Evolutionary conservation across 2,888 invertebrate species (phyloP), one percentile per base, ranked within the genome.

Genomic region (Marasmarcha lunaedactyla): DNA sequence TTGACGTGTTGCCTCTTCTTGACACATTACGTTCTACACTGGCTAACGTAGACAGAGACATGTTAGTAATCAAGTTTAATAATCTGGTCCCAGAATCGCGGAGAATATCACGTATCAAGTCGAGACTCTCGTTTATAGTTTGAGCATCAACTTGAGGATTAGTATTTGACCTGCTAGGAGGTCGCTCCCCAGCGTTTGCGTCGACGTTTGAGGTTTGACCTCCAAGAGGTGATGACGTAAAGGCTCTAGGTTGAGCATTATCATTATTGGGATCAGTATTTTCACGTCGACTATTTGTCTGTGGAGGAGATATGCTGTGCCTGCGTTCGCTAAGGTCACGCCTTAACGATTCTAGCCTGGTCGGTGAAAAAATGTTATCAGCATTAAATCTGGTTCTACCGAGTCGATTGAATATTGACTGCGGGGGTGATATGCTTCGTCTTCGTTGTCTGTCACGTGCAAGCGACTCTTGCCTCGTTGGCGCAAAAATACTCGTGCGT

Each of bases 11-110:
- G 1, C 52, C 51, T 6, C 63, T 62, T 13, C 62, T 52, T 5
- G 63, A 58, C 11, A 54, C 53, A 27, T 50, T 59, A 1, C 71
- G 63, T 40, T 72, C 72, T 1, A 67, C 64, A 42, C 60, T 69
- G 7, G 71, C 68, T 41, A 81, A 49, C 5, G 72, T 76, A 4
- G 79, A 69, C 44, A 77, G 46, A 1, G 83, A 81, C 74, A 81
- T 78, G 39, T 78, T 74, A 0, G 79, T 79, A 37, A 84, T 83
- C 37, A 84, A 59, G 49, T 83, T 79, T 33, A 84, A 55, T 12
- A 84, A 52, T 37, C 83, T 60, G 7, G 78, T 74, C 2, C 84
- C 83, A 0, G 84, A 84, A 52, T 83, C 84, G 38, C 83, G 63
- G 7, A 84, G 57, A 43, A 84, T 84, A 43, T 81, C 81, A 10